A percentile compares a stretch with the other conserved stretches of the same genome.
These are phyloP conservation scores for Iguana delicatissima DNA, from an alignment of 2,797 vertebrate species.

Conservation along the genomic window DNA sequence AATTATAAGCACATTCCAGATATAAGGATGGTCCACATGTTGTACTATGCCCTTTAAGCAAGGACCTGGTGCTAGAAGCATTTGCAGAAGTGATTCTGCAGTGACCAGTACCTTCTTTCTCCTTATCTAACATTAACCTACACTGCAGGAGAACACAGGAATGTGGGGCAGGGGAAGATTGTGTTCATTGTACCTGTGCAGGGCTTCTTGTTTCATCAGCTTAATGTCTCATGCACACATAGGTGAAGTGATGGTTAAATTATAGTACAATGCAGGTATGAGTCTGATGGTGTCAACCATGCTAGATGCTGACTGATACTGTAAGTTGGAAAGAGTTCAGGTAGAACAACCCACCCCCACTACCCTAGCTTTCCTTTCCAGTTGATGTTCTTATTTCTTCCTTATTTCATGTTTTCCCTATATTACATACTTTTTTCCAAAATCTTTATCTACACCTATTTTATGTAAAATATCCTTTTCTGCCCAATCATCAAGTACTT, in stretches of 20 bases:
- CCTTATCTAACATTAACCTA: not conserved
- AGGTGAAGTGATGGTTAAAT: not conserved
- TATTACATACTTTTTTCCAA: too few relatives aligned
- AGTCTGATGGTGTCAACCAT: too few relatives aligned
- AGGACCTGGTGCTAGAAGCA: not conserved
- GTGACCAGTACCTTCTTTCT: not conserved
- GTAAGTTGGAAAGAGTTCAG: not conserved
- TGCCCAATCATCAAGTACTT: too few relatives aligned
- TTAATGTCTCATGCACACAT: not conserved
- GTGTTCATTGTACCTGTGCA: not conserved
- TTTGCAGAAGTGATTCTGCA: not conserved
- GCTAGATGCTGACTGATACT: not conserved
- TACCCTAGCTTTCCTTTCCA: not conserved
- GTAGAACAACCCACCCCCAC: not conserved
- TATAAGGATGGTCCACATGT: too few relatives aligned
- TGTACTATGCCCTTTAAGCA: not conserved
- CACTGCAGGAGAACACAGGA: not conserved
- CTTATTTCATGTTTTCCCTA: not conserved
- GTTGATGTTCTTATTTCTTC: not conserved
- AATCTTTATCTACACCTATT: too few relatives aligned
- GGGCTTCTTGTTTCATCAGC: not conserved
- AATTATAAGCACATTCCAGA: fast-evolving
- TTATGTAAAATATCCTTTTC: too few relatives aligned
- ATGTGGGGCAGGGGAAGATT: not conserved
- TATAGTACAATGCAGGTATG: too few relatives aligned